These are phyloP conservation scores for Danio aesculapii DNA, from an alignment of 2,797 vertebrate genomes.

Conservation along the genomic window DNA sequence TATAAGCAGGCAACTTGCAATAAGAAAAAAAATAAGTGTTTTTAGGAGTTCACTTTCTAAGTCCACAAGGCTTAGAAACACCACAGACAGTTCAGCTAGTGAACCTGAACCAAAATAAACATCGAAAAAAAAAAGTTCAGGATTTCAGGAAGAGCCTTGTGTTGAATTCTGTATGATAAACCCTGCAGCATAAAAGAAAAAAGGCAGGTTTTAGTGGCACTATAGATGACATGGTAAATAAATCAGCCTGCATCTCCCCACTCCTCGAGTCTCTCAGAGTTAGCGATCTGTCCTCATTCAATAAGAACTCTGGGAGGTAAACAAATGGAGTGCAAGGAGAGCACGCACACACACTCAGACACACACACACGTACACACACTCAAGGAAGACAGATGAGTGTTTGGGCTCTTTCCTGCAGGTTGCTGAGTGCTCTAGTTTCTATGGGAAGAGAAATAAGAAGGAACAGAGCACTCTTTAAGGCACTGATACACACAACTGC, in stretches of 20 bases:
- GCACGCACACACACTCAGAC: conserved; percentile 10
- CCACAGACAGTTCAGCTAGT: not conserved
- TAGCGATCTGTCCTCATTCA: conserved; percentile 39
- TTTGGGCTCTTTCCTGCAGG: conserved; percentile 70
- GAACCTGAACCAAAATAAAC: not conserved
- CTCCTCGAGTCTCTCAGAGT: conserved; percentile 37
- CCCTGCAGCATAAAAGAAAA: not conserved
- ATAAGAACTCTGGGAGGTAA: conserved; percentile 45
- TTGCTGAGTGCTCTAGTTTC: conserved; percentile 73
- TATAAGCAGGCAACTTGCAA: no score
- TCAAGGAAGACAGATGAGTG: conserved; percentile 69
- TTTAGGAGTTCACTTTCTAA: no score
- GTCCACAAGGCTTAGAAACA: no score
- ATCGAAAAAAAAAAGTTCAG: not conserved
- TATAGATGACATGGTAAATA: conserved; percentile 30
- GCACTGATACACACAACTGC: conserved; percentile 63
- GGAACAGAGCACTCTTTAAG: conserved; percentile 61
- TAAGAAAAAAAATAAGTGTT: no score
- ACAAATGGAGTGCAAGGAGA: conserved; percentile 68
- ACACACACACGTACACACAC: conserved; percentile 50
- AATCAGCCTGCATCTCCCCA: conserved; percentile 35
- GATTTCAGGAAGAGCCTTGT: not conserved
- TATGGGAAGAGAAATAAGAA: conserved; percentile 67
- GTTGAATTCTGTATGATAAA: conserved; percentile 9
- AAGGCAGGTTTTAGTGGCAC: conserved; percentile 22